Evolutionary conservation across 2,888 invertebrate genomes (phyloP).

Genomic region (Tipula vernalis): DNA sequence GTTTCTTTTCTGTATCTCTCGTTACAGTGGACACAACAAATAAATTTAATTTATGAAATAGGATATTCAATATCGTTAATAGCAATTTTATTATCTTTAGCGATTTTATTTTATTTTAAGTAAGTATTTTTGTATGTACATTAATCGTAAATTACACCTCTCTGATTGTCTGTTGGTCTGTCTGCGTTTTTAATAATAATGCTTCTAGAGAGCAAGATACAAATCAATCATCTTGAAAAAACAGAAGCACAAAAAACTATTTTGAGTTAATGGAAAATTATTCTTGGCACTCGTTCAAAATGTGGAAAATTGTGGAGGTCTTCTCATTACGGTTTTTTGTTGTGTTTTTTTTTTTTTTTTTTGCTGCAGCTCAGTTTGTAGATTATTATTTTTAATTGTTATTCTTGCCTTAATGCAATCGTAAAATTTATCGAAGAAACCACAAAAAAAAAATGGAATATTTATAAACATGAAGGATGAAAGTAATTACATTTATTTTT

Average conservation of each 20-base stretch:
- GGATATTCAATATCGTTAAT: constrained; percentile 80
- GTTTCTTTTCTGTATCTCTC: not conserved
- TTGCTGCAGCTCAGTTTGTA: not conserved
- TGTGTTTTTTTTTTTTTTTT: not conserved
- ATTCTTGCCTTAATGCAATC: not conserved
- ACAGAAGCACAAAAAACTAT: not conserved
- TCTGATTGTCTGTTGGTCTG: not conserved
- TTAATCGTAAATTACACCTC: not conserved
- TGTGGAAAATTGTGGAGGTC: not conserved
- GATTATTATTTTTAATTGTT: not conserved
- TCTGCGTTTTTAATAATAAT: not conserved
- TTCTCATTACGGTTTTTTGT: not conserved
- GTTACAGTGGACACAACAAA: constrained; percentile 51
- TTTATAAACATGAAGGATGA: not conserved
- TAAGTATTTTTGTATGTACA: constrained; percentile 39
- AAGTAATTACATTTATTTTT: not conserved
- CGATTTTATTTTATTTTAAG: constrained; percentile 78
- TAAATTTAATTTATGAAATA: constrained; percentile 67
- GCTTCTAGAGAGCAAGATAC: not conserved
- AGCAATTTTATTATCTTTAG: constrained; percentile 68
- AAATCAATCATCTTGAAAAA: not conserved
- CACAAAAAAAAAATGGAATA: not conserved
- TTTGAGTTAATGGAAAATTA: not conserved
- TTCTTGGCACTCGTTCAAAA: not conserved
- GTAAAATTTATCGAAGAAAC: not conserved